phyloP scores from a whole-genome alignment of 2,797 vertebrate species.

The Poecilia gillii region DNA sequence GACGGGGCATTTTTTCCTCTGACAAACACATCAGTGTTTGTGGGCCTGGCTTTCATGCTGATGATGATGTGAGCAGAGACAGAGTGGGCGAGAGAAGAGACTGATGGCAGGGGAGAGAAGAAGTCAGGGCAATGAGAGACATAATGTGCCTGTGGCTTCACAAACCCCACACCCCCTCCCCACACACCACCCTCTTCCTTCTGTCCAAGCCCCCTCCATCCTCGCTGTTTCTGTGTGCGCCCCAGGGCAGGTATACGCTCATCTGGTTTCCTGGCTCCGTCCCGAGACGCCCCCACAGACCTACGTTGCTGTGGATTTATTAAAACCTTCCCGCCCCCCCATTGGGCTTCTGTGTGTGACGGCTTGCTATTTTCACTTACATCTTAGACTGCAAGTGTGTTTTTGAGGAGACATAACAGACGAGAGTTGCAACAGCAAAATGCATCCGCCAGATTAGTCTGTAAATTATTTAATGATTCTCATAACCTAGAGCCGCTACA shows the following conservation, averaged over 20 bases:
- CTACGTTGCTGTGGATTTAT: conserved; percentile 76
- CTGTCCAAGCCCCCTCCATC: conserved; percentile 12
- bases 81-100: conserved; percentile 59
- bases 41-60: conserved; percentile 51
- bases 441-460: conserved; percentile 31
- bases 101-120: conserved; percentile 58
- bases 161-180: not conserved
- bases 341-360: conserved; percentile 65
- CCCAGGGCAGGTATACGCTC: conserved; percentile 71
- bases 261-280: conserved; percentile 76
- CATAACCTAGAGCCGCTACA: not conserved
- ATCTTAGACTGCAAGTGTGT: conserved; percentile 23
- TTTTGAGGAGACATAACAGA: conserved; percentile 16
- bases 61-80: conserved; percentile 62
- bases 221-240: conserved; percentile 48
- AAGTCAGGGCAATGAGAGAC: conserved; percentile 63
- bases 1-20: conserved; percentile 72
- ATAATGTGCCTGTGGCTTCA: conserved; percentile 70
- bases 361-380: conserved; percentile 39
- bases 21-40: conserved; percentile 71
- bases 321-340: conserved; percentile 67
- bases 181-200: not conserved
- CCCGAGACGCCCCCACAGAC: conserved; percentile 73
- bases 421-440: conserved; percentile 24
- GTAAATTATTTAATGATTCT: conserved; percentile 33